These are phyloP conservation scores for Phataginus tetradactyla DNA, from an alignment of 2,797 vertebrate species.

Conservation along the genomic window DNA sequence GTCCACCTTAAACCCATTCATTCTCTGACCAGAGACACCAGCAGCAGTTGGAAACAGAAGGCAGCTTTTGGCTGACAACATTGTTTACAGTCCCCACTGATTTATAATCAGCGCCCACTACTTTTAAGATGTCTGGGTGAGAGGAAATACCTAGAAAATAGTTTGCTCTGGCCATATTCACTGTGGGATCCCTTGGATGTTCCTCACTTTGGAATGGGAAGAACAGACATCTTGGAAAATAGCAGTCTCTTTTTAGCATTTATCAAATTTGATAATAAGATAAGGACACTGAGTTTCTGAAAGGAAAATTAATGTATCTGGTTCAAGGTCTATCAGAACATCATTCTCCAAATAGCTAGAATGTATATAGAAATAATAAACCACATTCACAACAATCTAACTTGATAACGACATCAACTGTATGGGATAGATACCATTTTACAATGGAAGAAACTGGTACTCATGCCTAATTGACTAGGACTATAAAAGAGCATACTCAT, in stretches of 20 bases:
- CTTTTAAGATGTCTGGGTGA: neutral
- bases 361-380: neutral
- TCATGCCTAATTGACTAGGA: neutral
- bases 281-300: neutral
- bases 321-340: neutral
- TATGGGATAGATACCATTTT: neutral
- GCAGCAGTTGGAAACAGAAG: neutral
- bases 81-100: neutral
- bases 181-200: neutral
- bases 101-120: neutral
- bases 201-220: neutral
- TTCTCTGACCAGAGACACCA: neutral
- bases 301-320: neutral
- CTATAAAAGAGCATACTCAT: neutral
- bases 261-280: neutral
- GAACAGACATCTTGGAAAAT: neutral
- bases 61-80: neutral
- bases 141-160: neutral
- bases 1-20: neutral
- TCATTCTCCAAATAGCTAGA: slow-evolving; percentile 31
- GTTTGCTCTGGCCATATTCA: neutral
- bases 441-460: neutral
- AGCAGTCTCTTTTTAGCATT: neutral
- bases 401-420: neutral
- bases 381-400: neutral